Evolutionary conservation across 2,888 invertebrate genomes (phyloP).

Genomic region (Drosophila eohydei): DNA sequence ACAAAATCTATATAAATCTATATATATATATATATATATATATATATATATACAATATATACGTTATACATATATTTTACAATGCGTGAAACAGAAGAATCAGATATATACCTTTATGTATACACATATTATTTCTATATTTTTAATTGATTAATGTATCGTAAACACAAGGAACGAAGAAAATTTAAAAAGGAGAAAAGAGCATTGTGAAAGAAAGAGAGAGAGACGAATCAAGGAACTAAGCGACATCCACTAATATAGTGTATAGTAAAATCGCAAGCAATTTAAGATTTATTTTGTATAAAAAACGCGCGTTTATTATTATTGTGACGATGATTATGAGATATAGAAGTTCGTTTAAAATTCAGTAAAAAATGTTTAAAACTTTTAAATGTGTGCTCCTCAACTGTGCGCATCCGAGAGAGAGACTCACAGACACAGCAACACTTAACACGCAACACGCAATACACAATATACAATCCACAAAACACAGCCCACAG

Average conservation of each 20-base stretch:
- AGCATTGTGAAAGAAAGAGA: slow-evolving; percentile 20
- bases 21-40: slow-evolving; percentile 43
- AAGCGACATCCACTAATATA: slow-evolving; percentile 74
- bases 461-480: slow-evolving; percentile 35
- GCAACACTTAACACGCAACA: slow-evolving; percentile 26
- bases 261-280: slow-evolving; percentile 65
- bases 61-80: slow-evolving; percentile 76
- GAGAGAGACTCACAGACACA: slow-evolving; percentile 29
- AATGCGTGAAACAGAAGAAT: slow-evolving; percentile 53
- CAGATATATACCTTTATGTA: slow-evolving; percentile 71
- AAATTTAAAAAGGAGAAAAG: slow-evolving; percentile 30
- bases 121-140: slow-evolving; percentile 74
- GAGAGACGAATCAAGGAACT: slow-evolving; percentile 59
- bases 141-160: slow-evolving; percentile 66
- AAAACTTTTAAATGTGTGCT: slow-evolving; percentile 51
- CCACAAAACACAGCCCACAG: slow-evolving; percentile 40
- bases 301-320: slow-evolving; percentile 49
- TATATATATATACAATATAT: slow-evolving; percentile 48
- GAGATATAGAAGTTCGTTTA: slow-evolving; percentile 35
- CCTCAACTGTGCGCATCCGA: slow-evolving; percentile 40
- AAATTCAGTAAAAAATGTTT: slow-evolving; percentile 59
- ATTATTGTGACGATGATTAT: slow-evolving; percentile 21
- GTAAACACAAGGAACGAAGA: slow-evolving; percentile 36
- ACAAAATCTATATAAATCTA: slow-evolving; percentile 69
- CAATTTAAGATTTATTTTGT: slow-evolving; percentile 71